phyloP scores from a whole-genome alignment of 2,797 vertebrate genomes.

The Coreius guichenoti region DNA sequence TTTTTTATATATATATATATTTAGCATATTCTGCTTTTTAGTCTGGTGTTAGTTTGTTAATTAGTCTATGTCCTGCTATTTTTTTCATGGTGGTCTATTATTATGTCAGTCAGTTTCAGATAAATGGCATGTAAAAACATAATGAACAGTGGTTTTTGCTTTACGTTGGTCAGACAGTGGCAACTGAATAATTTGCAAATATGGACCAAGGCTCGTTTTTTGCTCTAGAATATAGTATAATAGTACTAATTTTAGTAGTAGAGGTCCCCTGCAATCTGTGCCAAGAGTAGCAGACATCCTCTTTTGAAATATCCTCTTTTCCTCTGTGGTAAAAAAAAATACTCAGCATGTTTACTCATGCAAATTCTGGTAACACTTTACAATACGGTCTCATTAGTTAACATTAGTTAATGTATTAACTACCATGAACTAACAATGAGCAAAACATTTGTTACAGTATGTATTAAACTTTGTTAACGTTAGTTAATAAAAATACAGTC shows the following conservation, averaged over 20 bases:
- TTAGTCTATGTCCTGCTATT: neutral
- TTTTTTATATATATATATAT: neutral
- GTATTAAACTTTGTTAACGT: too few species aligned
- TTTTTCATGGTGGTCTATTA: neutral
- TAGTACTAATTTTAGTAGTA: neutral
- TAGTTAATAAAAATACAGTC: too few species aligned
- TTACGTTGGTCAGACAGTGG: neutral
- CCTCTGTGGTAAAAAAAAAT: neutral
- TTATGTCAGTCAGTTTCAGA: neutral
- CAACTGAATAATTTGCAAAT: neutral
- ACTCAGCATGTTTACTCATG: neutral
- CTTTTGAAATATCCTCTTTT: conserved; percentile 18
- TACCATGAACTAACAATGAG: too few species aligned
- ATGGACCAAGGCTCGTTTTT: neutral
- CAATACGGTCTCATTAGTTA: too few species aligned
- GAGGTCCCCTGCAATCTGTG: neutral
- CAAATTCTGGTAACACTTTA: too few species aligned
- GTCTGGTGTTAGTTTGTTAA: neutral
- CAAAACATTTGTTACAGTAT: too few species aligned
- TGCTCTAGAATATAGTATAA: neutral
- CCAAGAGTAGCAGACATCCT: neutral
- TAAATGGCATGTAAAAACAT: neutral
- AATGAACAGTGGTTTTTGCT: neutral
- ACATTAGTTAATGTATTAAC: too few species aligned
- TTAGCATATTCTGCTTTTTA: neutral